Percentiles rank a stretch among this genome's conserved stretches.
phyloP scores from a whole-genome alignment of 1,140 invertebrate genomes.

The Pseudomyrmex cubaensis region DNA sequence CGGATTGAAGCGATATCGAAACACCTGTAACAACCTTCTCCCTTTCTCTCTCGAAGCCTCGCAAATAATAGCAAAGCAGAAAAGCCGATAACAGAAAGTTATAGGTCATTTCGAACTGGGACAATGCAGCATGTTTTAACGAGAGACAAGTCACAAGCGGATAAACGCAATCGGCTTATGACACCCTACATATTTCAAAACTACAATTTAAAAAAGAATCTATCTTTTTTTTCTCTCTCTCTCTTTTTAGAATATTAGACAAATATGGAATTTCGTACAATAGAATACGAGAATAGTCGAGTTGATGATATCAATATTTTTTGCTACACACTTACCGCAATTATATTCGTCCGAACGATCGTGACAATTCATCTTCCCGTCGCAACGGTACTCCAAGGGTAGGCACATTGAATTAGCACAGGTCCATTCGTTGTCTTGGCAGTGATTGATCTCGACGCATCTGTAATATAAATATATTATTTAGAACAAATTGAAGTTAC shows the following conservation, averaged over 20 bases:
- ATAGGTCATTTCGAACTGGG: slow-evolving; percentile 65
- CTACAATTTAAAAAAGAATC: neutral
- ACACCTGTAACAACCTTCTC: slow-evolving; percentile 57
- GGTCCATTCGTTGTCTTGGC: slow-evolving; percentile 87
- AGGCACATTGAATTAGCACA: slow-evolving; percentile 91
- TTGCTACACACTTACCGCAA: slow-evolving; percentile 87
- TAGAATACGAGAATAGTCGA: neutral
- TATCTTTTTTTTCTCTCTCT: neutral
- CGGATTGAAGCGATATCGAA: slow-evolving; percentile 23
- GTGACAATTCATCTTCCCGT: slow-evolving; percentile 92
- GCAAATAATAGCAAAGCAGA: slow-evolving; percentile 73
- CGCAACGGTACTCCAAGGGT: slow-evolving; percentile 88
- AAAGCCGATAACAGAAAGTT: slow-evolving; percentile 77
- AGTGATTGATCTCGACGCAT: slow-evolving; percentile 82
- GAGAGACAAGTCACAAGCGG: slow-evolving; percentile 10
- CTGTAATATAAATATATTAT: slow-evolving; percentile 66
- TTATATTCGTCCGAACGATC: slow-evolving; percentile 92
- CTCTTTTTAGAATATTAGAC: too few relatives aligned
- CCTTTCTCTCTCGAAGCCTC: slow-evolving; percentile 68
- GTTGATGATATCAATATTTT: neutral
- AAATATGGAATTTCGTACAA: neutral
- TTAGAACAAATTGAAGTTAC: neutral
- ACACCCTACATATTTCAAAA: slow-evolving; percentile 6
- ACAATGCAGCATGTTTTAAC: slow-evolving; percentile 59
- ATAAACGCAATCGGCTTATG: neutral